Percentiles rank a stretch among this genome's conserved stretches.
phyloP scores from a whole-genome alignment of 2,888 invertebrate species.

The Lampropteryx suffumata region DNA sequence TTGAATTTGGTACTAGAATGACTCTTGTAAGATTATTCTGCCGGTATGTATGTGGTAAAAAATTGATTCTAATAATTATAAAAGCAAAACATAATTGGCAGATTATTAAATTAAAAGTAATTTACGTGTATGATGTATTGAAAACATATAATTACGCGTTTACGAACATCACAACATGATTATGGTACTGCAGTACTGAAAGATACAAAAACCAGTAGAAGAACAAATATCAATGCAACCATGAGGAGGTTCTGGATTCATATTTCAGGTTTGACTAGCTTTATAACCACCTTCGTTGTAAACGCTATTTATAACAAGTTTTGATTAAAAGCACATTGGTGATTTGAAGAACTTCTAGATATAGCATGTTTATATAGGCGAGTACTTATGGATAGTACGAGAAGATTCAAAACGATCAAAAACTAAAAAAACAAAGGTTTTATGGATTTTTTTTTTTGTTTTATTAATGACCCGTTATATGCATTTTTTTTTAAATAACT shows the following conservation, averaged over 20 bases:
- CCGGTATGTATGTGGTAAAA: background rate
- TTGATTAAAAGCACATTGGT: too few relatives aligned
- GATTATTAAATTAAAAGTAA: background rate
- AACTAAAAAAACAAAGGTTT: too few relatives aligned
- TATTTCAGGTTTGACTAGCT: slow-evolving; percentile 8
- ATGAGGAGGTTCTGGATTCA: too few relatives aligned
- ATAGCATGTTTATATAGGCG: too few relatives aligned
- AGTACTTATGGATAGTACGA: too few relatives aligned
- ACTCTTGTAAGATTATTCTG: background rate
- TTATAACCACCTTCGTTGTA: background rate
- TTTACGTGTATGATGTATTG: background rate
- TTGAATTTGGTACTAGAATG: too few relatives aligned
- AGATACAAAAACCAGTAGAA: slow-evolving; percentile 1
- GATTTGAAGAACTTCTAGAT: too few relatives aligned
- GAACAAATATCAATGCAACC: slow-evolving; percentile 7
- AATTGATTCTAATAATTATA: background rate
- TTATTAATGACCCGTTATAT: too few relatives aligned
- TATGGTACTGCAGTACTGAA: background rate
- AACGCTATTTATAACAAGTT: background rate
- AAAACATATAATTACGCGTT: slow-evolving; percentile 4
- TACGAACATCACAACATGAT: slow-evolving; percentile 1
- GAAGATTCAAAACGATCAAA: too few relatives aligned
- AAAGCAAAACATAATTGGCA: background rate
- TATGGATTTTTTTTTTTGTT: too few relatives aligned
- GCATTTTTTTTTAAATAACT: too few relatives aligned